Conservation (phyloP, 2,797 vertebrate species). For the Lacerta agilis region DNA sequence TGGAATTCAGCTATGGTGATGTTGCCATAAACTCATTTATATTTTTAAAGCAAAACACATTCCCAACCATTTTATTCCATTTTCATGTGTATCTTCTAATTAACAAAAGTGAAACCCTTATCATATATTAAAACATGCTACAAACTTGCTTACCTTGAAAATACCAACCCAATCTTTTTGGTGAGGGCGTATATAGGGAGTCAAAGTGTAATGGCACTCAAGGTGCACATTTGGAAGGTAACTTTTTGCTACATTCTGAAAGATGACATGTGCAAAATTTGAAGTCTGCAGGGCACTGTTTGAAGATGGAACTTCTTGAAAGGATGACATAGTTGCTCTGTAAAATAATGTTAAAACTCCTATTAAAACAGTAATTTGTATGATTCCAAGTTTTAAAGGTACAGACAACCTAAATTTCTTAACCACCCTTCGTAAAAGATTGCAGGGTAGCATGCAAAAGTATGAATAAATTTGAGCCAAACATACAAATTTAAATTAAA, state of each 20-base stretch:
- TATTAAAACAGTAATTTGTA: slow-evolving; percentile 7
- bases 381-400: neutral
- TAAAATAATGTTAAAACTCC: slow-evolving; percentile 56
- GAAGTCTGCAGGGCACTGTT: slow-evolving; percentile 89
- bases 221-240: slow-evolving; percentile 95
- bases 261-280: slow-evolving; percentile 99
- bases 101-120: neutral
- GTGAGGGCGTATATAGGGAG: slow-evolving; percentile 93
- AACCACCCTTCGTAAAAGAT: too few relatives aligned
- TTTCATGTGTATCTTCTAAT: neutral
- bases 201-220: slow-evolving; percentile 97
- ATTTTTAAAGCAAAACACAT: neutral
- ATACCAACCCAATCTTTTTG: slow-evolving; percentile 99
- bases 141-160: slow-evolving; percentile 89
- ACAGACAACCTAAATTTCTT: too few relatives aligned
- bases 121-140: neutral
- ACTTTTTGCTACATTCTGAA: slow-evolving; percentile 98
- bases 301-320: slow-evolving; percentile 85
- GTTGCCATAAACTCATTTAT: neutral
- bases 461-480: too few relatives aligned
- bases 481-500: too few relatives aligned
- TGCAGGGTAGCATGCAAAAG: too few relatives aligned
- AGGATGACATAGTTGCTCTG: slow-evolving; percentile 85
- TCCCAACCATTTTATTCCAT: neutral
- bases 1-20: neutral